These are phyloP conservation scores for Chironomus riparius DNA, from an alignment of 2,888 invertebrate species.

Conservation along the genomic window DNA sequence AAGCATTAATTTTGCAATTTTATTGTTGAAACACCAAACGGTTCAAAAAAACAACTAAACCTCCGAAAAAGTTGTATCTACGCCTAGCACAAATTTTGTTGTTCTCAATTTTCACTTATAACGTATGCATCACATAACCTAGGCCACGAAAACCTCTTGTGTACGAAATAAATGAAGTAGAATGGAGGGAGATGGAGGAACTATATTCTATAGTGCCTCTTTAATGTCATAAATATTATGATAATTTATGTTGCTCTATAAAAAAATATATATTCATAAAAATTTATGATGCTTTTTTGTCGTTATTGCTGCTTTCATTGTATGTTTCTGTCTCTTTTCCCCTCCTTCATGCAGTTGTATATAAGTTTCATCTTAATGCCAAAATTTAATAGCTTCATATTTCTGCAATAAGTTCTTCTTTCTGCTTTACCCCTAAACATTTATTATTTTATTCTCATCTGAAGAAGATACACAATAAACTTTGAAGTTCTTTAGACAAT, in stretches of 20 bases:
- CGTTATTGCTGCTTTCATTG: neutral
- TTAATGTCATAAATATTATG: conserved; percentile 22
- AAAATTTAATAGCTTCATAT: neutral
- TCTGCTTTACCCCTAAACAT: neutral
- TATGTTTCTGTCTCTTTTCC: neutral
- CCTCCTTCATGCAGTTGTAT: neutral
- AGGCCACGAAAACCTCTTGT: neutral
- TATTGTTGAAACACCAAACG: no score
- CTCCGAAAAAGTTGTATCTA: no score
- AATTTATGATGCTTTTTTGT: neutral
- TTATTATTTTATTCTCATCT: no score
- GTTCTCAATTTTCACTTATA: neutral
- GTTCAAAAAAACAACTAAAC: no score
- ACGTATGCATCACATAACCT: neutral
- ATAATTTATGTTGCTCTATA: conserved; percentile 20
- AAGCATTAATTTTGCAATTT: no score
- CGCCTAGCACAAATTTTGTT: neutral
- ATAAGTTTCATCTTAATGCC: neutral
- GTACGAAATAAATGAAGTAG: neutral
- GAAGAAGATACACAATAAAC: neutral
- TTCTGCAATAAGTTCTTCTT: neutral
- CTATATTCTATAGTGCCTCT: neutral
- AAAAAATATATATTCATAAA: neutral
- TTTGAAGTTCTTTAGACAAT: neutral
- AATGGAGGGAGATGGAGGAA: neutral